Conservation (phyloP, 1,140 invertebrate genomes). For the Cyclina sinensis region DNA sequence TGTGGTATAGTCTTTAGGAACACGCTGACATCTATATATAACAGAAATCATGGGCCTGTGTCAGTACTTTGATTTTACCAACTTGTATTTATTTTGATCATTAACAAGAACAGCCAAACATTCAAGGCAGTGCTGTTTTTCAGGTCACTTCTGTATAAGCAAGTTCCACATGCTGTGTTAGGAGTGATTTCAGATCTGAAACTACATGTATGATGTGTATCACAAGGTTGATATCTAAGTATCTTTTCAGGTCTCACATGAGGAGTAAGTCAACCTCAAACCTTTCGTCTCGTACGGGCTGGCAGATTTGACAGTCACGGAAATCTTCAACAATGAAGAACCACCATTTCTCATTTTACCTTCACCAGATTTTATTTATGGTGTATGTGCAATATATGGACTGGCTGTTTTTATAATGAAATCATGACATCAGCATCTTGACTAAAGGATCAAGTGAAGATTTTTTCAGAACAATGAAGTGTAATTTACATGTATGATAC, state of each 20-base stretch:
- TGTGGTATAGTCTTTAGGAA: no score
- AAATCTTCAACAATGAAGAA: background rate
- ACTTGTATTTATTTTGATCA: no score
- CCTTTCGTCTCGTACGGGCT: slow-evolving; percentile 31
- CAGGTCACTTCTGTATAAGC: background rate
- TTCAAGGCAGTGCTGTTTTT: background rate
- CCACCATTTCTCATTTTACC: background rate
- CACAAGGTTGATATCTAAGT: background rate
- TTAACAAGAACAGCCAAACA: no score
- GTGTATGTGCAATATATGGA: slow-evolving; percentile 45
- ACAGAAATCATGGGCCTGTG: no score
- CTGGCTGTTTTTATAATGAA: slow-evolving; percentile 2
- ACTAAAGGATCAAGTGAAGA: no score
- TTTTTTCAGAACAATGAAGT: no score
- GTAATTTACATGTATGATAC: no score
- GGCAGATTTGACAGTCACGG: slow-evolving; percentile 51
- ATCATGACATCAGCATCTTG: background rate
- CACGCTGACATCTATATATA: no score
- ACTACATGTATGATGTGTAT: background rate
- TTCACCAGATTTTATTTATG: slow-evolving; percentile 6
- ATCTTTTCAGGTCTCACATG: slow-evolving; percentile 55
- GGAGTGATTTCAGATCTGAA: background rate
- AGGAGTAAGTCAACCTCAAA: slow-evolving; percentile 62
- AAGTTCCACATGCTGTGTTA: background rate
- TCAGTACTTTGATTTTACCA: no score